Conservation (phyloP, 1,140 invertebrate genomes). For the Habropoda laboriosa region DNA sequence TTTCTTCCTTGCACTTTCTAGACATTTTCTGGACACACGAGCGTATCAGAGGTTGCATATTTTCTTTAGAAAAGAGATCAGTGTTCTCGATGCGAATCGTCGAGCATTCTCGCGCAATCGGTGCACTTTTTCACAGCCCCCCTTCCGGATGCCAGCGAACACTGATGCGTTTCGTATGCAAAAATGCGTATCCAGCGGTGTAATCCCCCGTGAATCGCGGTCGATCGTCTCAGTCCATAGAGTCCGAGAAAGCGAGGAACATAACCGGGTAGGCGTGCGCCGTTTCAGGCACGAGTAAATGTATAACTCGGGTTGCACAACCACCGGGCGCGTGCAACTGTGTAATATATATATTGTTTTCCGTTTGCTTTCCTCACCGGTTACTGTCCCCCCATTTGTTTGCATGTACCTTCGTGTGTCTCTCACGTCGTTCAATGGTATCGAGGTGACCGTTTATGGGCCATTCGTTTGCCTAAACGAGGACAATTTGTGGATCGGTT, state of each 20-base stretch:
- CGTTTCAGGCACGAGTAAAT: conserved; percentile 41
- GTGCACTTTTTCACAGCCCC: conserved; percentile 2
- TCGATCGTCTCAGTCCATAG: conserved; percentile 28
- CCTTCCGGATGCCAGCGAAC: conserved; percentile 45
- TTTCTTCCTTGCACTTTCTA: too few species aligned
- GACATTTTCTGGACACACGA: too few species aligned
- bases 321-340: too few species aligned
- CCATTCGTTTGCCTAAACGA: too few species aligned
- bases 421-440: background rate
- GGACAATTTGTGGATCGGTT: too few species aligned
- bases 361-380: background rate
- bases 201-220: conserved; percentile 25
- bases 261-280: background rate
- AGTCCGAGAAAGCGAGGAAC: conserved; percentile 29
- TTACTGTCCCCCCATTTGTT: background rate
- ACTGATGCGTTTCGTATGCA: conserved; percentile 20
- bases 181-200: conserved; percentile 3
- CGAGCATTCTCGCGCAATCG: conserved; percentile 25
- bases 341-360: conserved; percentile 1
- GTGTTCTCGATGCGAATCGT: conserved; percentile 3
- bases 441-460: too few species aligned
- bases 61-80: background rate
- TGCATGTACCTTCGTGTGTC: background rate
- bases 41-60: too few species aligned
- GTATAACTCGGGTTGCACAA: conserved; percentile 18